Conservation (phyloP, 1,140 invertebrate species). For the Phymastichus coffea region DNA sequence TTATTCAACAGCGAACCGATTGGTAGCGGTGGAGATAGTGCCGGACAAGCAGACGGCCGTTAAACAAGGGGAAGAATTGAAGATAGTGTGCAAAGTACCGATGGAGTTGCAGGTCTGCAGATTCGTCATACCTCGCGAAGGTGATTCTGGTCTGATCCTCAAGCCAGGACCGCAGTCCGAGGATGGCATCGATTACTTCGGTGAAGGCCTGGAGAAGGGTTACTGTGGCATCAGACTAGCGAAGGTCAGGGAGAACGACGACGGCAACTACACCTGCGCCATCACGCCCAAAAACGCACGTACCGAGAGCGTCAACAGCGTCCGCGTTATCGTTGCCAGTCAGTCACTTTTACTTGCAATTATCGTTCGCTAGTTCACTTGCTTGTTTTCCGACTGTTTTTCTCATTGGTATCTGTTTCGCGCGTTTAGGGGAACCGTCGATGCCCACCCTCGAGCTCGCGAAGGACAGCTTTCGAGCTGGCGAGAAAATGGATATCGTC, state of each 20-base stretch:
- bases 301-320: conserved; percentile 50
- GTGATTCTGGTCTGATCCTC: conserved; percentile 39
- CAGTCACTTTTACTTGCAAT: conserved; percentile 53
- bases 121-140: conserved; percentile 55
- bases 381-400: conserved; percentile 19
- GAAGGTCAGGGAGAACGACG: conserved; percentile 62
- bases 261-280: conserved; percentile 69
- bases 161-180: conserved; percentile 34
- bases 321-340: conserved; percentile 71
- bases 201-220: conserved; percentile 59
- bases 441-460: too few species aligned
- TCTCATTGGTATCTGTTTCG: too few species aligned
- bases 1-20: too few species aligned
- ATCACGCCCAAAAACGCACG: conserved; percentile 55
- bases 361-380: neutral
- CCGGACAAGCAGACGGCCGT: conserved; percentile 43
- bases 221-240: conserved; percentile 69
- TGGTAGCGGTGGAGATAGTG: conserved; percentile 45
- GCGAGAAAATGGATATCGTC: conserved; percentile 62
- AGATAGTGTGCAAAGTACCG: conserved; percentile 52
- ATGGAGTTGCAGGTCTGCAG: conserved; percentile 52
- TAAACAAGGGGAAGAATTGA: conserved; percentile 48
- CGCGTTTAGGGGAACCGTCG: too few species aligned
- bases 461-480: too few species aligned
- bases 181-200: conserved; percentile 58